Evolutionary conservation across 2,888 invertebrate species (phyloP).

Genomic region (Dasypolia templi): DNA sequence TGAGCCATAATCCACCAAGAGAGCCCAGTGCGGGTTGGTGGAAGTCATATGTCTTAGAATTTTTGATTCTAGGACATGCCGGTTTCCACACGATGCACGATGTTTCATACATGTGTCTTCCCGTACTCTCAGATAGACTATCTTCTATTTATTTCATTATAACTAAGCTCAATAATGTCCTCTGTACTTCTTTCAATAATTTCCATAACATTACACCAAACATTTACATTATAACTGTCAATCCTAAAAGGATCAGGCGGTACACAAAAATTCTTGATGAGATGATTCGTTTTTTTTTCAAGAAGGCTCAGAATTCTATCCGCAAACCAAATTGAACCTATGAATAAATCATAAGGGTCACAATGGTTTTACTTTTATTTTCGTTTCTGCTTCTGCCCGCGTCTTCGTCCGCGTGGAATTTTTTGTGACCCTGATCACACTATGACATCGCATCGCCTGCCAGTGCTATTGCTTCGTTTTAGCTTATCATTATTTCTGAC

Average conservation of each 20-base stretch:
- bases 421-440: no score
- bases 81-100: neutral
- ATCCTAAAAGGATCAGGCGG: neutral
- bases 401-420: no score
- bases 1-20: neutral
- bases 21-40: neutral
- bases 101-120: no score
- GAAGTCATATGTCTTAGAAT: neutral
- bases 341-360: conserved; percentile 51
- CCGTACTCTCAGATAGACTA: no score
- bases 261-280: conserved; percentile 27
- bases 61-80: neutral
- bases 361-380: conserved; percentile 20
- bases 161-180: no score
- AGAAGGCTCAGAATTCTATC: conserved; percentile 31
- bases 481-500: no score
- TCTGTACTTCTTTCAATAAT: neutral
- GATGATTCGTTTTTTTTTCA: conserved; percentile 47
- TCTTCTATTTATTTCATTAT: no score
- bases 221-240: no score
- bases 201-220: conserved; percentile 5
- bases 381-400: no score
- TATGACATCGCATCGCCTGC: no score
- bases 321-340: conserved; percentile 43
- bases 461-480: no score